phyloP scores from a whole-genome alignment of 30 jellyfish, hydroid and myxozoan genomes.

The Cassiopea xamachana region DNA sequence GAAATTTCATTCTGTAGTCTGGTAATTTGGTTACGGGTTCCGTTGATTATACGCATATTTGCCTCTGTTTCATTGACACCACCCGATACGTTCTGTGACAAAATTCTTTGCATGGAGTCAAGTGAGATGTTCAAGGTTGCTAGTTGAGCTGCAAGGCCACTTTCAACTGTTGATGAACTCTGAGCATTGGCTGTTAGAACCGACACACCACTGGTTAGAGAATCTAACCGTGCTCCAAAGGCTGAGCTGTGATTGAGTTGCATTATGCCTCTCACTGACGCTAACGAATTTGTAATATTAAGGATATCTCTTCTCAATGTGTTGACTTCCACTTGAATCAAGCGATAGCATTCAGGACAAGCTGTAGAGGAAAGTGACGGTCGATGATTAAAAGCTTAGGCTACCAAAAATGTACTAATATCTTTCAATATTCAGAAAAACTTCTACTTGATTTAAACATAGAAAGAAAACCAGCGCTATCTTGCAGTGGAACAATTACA shows the following conservation, averaged over 20 bases:
- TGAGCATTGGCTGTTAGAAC: constrained; percentile 30
- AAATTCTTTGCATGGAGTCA: constrained; percentile 55
- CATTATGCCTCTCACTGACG: constrained; percentile 42
- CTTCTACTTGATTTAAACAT: too few relatives aligned
- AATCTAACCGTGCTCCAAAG: constrained; percentile 46
- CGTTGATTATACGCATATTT: constrained; percentile 16
- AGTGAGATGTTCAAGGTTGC: constrained; percentile 55
- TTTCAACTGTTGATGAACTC: constrained; percentile 45
- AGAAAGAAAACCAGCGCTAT: too few relatives aligned
- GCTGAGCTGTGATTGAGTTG: constrained; percentile 35
- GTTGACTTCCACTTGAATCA: constrained; percentile 83
- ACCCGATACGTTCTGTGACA: constrained; percentile 33
- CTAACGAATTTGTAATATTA: constrained; percentile 24
- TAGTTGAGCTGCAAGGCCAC: constrained; percentile 60
- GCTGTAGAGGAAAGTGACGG: constrained; percentile 29
- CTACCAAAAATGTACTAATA: neutral
- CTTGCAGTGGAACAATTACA: too few relatives aligned
- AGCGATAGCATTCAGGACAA: constrained; percentile 80
- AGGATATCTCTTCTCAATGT: constrained; percentile 53
- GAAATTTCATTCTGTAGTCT: constrained; percentile 12
- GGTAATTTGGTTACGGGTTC: constrained; percentile 24
- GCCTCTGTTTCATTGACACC: constrained; percentile 37
- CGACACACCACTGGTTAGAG: constrained; percentile 35
- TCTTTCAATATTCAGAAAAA: neutral
- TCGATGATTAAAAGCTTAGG: neutral